Conservation (phyloP, 2,797 vertebrate genomes). For the Pantherophis alleghaniensis region DNA sequence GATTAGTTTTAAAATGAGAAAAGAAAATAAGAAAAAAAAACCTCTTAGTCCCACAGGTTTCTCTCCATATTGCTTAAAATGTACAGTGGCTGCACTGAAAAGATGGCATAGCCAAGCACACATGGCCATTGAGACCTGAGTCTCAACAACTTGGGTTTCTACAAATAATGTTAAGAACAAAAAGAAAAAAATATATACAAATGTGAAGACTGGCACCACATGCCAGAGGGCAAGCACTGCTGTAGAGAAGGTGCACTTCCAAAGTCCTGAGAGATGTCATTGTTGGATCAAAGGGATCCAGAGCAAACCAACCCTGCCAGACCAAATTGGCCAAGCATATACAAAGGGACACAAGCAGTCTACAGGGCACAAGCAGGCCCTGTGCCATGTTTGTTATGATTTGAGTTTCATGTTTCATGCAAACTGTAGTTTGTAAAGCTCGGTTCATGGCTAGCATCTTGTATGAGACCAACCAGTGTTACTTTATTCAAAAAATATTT, state of each 20-base stretch:
- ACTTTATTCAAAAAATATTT: background rate
- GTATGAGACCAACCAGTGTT: background rate
- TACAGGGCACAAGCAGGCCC: background rate
- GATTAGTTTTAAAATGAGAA: constrained; percentile 69
- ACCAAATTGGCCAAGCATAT: background rate
- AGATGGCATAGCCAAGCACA: constrained; percentile 19
- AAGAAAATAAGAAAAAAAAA: constrained; percentile 46
- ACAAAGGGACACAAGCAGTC: background rate
- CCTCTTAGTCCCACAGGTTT: constrained; percentile 49
- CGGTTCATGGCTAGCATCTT: background rate
- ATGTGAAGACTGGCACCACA: background rate
- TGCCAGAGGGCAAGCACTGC: background rate
- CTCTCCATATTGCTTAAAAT: constrained; percentile 41
- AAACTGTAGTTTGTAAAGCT: background rate
- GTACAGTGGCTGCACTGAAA: constrained; percentile 52
- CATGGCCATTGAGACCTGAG: background rate
- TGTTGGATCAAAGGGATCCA: background rate
- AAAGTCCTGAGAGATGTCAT: background rate
- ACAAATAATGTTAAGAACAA: background rate
- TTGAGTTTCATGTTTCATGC: background rate
- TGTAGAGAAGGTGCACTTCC: background rate
- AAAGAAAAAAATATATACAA: background rate
- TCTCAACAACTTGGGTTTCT: background rate
- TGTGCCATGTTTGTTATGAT: background rate
- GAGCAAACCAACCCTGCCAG: background rate